Conservation (phyloP, 2,797 vertebrate genomes). For the Nannoperca obscura region DNA sequence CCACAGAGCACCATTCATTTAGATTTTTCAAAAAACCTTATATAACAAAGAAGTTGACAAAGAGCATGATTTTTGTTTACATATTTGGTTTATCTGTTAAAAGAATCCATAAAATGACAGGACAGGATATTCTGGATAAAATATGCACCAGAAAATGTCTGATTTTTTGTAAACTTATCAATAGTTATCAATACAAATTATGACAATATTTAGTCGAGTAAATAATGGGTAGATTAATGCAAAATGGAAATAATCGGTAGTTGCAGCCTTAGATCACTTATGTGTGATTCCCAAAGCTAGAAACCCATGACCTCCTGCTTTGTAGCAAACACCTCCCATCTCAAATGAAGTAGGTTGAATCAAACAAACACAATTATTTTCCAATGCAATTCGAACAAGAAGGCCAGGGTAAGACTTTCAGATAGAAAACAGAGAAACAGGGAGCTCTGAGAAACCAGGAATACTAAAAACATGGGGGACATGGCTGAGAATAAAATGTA, state of each 20-base stretch:
- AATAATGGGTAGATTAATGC: not conserved
- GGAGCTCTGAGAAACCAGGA: constrained; percentile 43
- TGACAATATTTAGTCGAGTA: too few relatives aligned
- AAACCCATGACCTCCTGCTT: not conserved
- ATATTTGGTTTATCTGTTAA: not conserved
- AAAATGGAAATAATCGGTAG: not conserved
- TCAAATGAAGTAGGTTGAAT: not conserved
- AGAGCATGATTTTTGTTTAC: not conserved
- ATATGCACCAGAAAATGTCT: not conserved
- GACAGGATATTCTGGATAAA: not conserved
- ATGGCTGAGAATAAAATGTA: constrained; percentile 51
- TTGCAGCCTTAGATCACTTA: not conserved
- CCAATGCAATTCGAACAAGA: not conserved
- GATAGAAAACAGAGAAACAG: constrained; percentile 17
- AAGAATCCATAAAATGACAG: not conserved
- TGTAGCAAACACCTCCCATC: not conserved
- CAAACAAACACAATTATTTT: not conserved
- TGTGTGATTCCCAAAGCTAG: not conserved
- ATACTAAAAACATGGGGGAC: constrained; percentile 38
- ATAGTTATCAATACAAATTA: too few relatives aligned
- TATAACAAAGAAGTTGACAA: not conserved
- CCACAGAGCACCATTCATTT: not conserved
- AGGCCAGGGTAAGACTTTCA: not conserved
- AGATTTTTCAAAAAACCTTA: too few relatives aligned
- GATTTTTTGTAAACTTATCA: too few relatives aligned